Evolutionary conservation across 1,140 invertebrate species (phyloP).

Genomic region (Araneus ventricosus): DNA sequence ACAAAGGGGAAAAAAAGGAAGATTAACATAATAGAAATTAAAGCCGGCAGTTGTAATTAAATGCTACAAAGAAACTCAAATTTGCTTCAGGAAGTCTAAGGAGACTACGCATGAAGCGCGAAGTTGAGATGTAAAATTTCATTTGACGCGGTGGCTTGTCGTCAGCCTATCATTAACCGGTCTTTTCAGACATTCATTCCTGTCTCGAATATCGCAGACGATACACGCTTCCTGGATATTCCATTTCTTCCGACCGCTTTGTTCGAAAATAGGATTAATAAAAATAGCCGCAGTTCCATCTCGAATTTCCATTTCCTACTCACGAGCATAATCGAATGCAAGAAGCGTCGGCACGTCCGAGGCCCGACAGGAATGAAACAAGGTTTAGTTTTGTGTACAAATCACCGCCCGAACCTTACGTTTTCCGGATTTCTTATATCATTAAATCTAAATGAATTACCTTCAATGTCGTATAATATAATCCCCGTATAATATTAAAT

Average conservation of each 20-base stretch:
- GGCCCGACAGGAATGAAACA: too few relatives aligned
- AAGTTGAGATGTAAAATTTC: neutral
- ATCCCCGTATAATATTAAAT: too few relatives aligned
- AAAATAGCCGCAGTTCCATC: neutral
- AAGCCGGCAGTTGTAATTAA: neutral
- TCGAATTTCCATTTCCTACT: slow-evolving; percentile 16
- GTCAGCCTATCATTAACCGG: slow-evolving; percentile 1
- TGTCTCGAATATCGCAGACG: neutral
- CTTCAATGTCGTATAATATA: too few relatives aligned
- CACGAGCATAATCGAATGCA: neutral
- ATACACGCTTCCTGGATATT: neutral
- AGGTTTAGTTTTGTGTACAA: too few relatives aligned
- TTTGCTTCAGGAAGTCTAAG: neutral
- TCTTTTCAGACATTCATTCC: neutral
- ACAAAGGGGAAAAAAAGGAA: neutral
- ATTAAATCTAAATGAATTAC: too few relatives aligned
- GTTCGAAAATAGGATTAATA: slow-evolving; percentile 13
- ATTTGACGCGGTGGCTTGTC: neutral
- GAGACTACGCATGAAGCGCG: neutral
- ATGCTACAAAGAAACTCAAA: slow-evolving; percentile 17
- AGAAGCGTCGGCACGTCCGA: too few relatives aligned
- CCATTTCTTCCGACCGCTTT: neutral
- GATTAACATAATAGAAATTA: neutral
- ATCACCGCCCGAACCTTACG: too few relatives aligned
- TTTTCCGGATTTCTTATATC: too few relatives aligned